A percentile compares a stretch with the other conserved stretches of the same genome.
phyloP scores from a whole-genome alignment of 2,888 invertebrate genomes.

The Phengaris arion region DNA sequence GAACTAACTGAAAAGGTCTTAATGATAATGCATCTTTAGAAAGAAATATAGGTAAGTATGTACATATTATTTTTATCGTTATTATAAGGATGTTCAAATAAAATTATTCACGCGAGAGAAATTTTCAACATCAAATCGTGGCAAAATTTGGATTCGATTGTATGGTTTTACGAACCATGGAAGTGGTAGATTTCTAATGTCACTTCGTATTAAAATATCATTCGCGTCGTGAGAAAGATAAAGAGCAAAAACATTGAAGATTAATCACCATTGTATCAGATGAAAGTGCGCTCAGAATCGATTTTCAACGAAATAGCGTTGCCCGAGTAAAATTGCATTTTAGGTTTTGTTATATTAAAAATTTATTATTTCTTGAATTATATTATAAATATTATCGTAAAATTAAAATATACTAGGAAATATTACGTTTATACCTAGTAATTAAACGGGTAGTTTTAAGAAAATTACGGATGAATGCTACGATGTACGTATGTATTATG shows the following conservation, averaged over 20 bases:
- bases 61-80: too few species aligned
- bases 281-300: constrained; percentile 35
- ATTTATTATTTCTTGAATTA: too few species aligned
- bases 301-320: constrained; percentile 30
- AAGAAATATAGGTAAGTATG: too few species aligned
- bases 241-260: constrained; percentile 36
- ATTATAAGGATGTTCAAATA: too few species aligned
- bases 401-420: too few species aligned
- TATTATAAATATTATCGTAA: too few species aligned
- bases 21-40: background rate
- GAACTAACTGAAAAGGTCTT: background rate
- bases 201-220: constrained; percentile 35
- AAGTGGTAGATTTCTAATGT: constrained; percentile 36
- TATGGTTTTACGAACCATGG: too few species aligned
- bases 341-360: too few species aligned
- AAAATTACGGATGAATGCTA: too few species aligned
- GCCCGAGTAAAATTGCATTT: constrained; percentile 5
- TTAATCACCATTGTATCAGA: constrained; percentile 35
- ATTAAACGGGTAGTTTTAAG: too few species aligned
- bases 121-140: background rate
- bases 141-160: background rate
- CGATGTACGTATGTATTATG: too few species aligned
- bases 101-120: background rate
- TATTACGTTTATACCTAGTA: too few species aligned
- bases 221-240: constrained; percentile 36